Conservation (phyloP, 1,140 invertebrate genomes). For the Metaphire vulgaris region DNA sequence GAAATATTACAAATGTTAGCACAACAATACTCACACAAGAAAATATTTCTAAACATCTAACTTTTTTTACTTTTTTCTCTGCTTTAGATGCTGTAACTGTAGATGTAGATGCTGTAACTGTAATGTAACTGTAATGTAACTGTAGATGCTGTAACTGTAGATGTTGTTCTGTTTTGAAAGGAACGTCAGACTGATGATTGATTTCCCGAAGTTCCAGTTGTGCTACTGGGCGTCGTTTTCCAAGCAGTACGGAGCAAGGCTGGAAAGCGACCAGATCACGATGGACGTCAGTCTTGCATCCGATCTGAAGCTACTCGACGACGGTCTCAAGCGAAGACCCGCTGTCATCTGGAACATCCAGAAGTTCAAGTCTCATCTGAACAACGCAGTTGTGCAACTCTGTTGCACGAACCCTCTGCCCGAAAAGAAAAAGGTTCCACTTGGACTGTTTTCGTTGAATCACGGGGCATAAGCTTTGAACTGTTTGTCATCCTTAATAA, state of each 20-base stretch:
- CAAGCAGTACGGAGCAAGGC: slow-evolving; percentile 85
- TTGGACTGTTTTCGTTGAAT: too few relatives aligned
- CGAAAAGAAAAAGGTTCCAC: not conserved
- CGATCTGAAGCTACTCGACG: not conserved
- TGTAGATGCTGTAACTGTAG: too few relatives aligned
- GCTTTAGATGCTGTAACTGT: too few relatives aligned
- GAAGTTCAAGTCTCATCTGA: not conserved
- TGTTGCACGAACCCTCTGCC: not conserved
- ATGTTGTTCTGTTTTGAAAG: slow-evolving; percentile 50
- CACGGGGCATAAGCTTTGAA: too few relatives aligned
- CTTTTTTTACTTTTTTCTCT: too few relatives aligned
- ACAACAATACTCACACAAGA: too few relatives aligned
- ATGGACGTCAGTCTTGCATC: slow-evolving; percentile 45
- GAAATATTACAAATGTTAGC: too few relatives aligned
- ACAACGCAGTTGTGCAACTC: not conserved
- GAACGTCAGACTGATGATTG: slow-evolving; percentile 74
- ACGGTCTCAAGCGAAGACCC: not conserved
- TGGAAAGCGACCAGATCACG: slow-evolving; percentile 73
- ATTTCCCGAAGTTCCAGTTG: slow-evolving; percentile 82
- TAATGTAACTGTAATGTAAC: too few relatives aligned
- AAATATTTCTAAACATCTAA: too few relatives aligned
- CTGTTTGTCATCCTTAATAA: too few relatives aligned
- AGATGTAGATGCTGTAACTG: too few relatives aligned
- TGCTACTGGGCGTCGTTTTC: slow-evolving; percentile 98
- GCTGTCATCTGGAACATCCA: not conserved